Percentiles rank a stretch among this genome's conserved stretches.
Evolutionary conservation across 2,888 invertebrate genomes (phyloP).

Genomic region (Bembecia ichneumoniformis): DNA sequence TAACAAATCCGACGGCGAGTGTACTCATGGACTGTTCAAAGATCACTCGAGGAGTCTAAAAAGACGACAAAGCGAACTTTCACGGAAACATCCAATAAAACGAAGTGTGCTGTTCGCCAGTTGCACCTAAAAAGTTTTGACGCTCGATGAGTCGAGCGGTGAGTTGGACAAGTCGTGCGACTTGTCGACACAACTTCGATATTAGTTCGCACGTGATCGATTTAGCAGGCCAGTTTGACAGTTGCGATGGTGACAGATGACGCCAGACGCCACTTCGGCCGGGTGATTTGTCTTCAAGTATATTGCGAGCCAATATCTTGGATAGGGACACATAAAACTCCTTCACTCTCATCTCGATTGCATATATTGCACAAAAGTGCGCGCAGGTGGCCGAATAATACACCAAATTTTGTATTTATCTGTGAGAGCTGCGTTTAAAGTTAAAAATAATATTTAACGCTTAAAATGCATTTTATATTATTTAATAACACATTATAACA

Average conservation of each 20-base stretch:
- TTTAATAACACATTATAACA: too few relatives aligned
- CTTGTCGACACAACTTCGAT: slow-evolving; percentile 56
- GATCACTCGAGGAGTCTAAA: slow-evolving; percentile 37
- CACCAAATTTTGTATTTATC: neutral
- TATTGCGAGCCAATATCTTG: slow-evolving; percentile 20
- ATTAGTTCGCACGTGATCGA: slow-evolving; percentile 70
- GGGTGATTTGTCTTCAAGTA: slow-evolving; percentile 63
- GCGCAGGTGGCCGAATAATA: too few relatives aligned
- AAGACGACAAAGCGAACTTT: slow-evolving; percentile 46
- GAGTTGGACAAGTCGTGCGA: slow-evolving; percentile 29
- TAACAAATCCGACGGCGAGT: too few relatives aligned
- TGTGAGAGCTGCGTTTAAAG: too few relatives aligned
- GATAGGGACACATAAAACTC: too few relatives aligned
- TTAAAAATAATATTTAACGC: too few relatives aligned
- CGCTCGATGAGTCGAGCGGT: slow-evolving; percentile 23
- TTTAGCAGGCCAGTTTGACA: slow-evolving; percentile 63
- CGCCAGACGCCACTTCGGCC: slow-evolving; percentile 52
- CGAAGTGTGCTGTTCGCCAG: slow-evolving; percentile 36
- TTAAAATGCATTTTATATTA: too few relatives aligned
- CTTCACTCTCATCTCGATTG: too few relatives aligned
- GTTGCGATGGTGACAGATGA: slow-evolving; percentile 68
- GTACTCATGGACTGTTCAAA: slow-evolving; percentile 26
- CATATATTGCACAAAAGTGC: too few relatives aligned
- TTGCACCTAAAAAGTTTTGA: slow-evolving; percentile 47
- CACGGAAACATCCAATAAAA: slow-evolving; percentile 62